Base-by-base conservation (phyloP, 2,888 invertebrate genomes). In the Drosophila cracens region DNA sequence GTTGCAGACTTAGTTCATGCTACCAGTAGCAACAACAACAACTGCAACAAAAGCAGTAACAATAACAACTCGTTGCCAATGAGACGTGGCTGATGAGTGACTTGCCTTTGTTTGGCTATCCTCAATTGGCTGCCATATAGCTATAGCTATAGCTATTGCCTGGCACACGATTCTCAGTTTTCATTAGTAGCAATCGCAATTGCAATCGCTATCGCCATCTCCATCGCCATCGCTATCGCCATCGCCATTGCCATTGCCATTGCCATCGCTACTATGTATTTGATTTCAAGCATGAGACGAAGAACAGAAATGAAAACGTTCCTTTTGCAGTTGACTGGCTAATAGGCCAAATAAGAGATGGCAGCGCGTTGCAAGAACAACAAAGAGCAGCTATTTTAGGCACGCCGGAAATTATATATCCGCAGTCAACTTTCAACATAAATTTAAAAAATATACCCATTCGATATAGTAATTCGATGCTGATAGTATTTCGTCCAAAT, bases 51-150 rank as follows among this genome's bases (percentile, higher is more conserved):
- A 21, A 21, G 16, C 43, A 62, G 52, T 52, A 51, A n/a, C 38
- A 56, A 49, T 63, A 70, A 70, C 78, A 77, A 69, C 65, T 69
- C 68, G 86, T 87, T 83, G 83, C 80, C 90, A 90, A 79, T 88
- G 90, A 90, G 56, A 86, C 89, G 80, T 85, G 76, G 88, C 80
- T 74, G 90, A 79, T 85, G 80, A 85, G 86, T 80, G 59, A 57
- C 34, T 65, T 56, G 62, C 66, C 49, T 72, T 90, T 82, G 76
- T 80, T 82, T 90, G 70, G 66, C 56, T 60, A 51, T 62, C 56
- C 70, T 65, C 81, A 66, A 71, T 76, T 72, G 82, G 60, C 74
- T 71, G 68, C 27, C 7, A n/a, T 56, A 56, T 40, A 57, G 57
- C 57, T 31, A 21, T 31, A 31, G 27, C 49, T 1, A 66, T 79